A percentile compares a stretch with the other conserved stretches of the same genome.
Evolutionary conservation across 2,797 vertebrate genomes (phyloP).

Genomic region (Gouania willdenowi): DNA sequence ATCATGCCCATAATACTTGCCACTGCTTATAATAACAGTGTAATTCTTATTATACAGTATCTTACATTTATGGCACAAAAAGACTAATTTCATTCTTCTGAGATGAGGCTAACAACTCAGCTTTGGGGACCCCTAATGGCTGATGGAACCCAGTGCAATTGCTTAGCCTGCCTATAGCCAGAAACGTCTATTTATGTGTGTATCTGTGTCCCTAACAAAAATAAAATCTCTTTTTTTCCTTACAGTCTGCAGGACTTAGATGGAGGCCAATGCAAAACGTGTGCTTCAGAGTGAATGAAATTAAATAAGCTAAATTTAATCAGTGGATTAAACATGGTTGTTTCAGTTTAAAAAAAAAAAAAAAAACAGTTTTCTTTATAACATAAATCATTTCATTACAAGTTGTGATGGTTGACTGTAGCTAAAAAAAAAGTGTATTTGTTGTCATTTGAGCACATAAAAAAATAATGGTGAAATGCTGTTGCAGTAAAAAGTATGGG

Average conservation of each 20-base stretch:
- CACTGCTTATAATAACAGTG: too few relatives aligned
- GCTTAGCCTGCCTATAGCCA: too few relatives aligned
- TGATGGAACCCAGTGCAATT: too few relatives aligned
- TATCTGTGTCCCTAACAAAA: conserved; percentile 5
- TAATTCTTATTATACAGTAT: too few relatives aligned
- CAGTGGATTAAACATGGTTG: conserved; percentile 35
- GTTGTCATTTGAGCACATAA: conserved; percentile 24
- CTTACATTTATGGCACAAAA: too few relatives aligned
- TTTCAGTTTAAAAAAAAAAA: neutral
- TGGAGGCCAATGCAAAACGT: conserved; percentile 50
- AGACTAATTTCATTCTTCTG: too few relatives aligned
- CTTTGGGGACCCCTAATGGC: too few relatives aligned
- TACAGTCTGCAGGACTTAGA: conserved; percentile 36
- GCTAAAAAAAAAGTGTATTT: conserved; percentile 5
- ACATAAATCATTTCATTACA: neutral
- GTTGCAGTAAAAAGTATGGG: conserved; percentile 32
- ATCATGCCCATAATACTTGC: too few relatives aligned
- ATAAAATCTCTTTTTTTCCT: conserved; percentile 15
- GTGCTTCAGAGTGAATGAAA: conserved; percentile 62
- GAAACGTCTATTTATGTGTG: too few relatives aligned
- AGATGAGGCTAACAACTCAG: too few relatives aligned
- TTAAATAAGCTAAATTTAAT: conserved; percentile 66
- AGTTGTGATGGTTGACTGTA: conserved; percentile 9
- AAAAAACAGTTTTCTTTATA: conserved; percentile 22
- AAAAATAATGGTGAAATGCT: conserved; percentile 24